Evolutionary conservation across 1,140 invertebrate species (phyloP), one percentile per base, ranked within the genome.

Genomic region (Atta colombica): DNA sequence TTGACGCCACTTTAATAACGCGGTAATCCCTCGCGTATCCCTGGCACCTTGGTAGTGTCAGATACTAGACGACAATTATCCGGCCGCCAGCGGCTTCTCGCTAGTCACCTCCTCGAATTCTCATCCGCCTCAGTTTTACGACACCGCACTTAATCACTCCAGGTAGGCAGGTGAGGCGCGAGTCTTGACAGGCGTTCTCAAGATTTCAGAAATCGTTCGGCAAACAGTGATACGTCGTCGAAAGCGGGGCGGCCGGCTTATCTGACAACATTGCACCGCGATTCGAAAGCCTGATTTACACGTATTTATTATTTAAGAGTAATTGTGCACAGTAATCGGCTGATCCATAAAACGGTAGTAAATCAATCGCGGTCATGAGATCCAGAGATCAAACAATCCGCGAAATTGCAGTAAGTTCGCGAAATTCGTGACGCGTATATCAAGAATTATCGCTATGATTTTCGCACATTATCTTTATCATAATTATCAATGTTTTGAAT

Each of bases 261-360:
- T 95, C 94, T 94, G 89, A 92, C 86, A 72, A 90, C 82, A 84
- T 85, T 61, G 69, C 65, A 91, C 89, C 85, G 90, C 91, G 86
- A 89, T 90, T 93, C 92, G 92, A 93, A 93, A 93, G 93, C 89
- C 92, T 95, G 94, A 95, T 95, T 95, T 95, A 95, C 94, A 93
- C 93, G 90, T 92, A 93, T 91, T 94, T 92, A 91, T 93, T 93
- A 89, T 90, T 91, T 45, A 68, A 87, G 60, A 72, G 71, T 87
- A 85, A 90, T 69, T 90, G 89, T 69, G 77, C 81, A 60, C 63
- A 60, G 21, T 77, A 75, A 81, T 91, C 85, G 88, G 88, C 78
- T 91, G 89, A 89, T 89, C 85, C 91, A 61, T 53, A 69, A 90
- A 86, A 72, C 89, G 78, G 92, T 88, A 78, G 88, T 93, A 93